Evolutionary conservation across 2,797 vertebrate genomes (phyloP), one percentile per base, ranked within the genome.

Genomic region (Mormyrus hasselquistii): DNA sequence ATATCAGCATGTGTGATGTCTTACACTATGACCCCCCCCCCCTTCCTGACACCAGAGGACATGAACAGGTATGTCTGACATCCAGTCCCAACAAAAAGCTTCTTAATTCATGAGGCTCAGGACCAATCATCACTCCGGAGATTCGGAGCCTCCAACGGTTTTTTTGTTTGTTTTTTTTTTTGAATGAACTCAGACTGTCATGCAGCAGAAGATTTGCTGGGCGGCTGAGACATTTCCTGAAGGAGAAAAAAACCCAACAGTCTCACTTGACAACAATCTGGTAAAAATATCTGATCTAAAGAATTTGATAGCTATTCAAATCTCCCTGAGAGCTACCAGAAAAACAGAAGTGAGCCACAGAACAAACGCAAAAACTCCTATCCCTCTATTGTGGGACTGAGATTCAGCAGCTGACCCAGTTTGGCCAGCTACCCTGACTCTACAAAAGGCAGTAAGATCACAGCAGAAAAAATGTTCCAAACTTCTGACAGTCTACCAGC

Each of bases 401-500:
- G 19, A 90, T 19, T 8, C 16, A 86, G 19, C 41, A n/a, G 6
- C 4, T 89, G 29, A n/a, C 4, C n/a, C 79, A 92, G 88, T 90
- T 82, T 86, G 91, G 91, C 69, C 89, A 90, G 92, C 91, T 92
- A 92, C 91, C 41, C 79, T 14, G 89, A 92, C 79, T 89, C 34
- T 83, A 62, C 59, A 83, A 86, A 89, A 89, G 25, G 4, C 76
- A 59, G n/a, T 2, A 8, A 62, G 22, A 44, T 55, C 12, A 47
- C 22, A 84, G 8, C 12, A n/a, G 53, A 7, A 62, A 16, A 59
- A 62, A 79, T 41, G 55, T 47, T 44, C 53, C 25, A 52, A 76
- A 34, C 25, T 52, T 38, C n/a, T 79, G 25, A 82, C 16, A 16
- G 10, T 47, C n/a, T 41, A 6, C 53, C 5, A 5, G 38, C 38